Conservation (phyloP, 2,888 invertebrate species). For the Epirrhoe tristata region DNA sequence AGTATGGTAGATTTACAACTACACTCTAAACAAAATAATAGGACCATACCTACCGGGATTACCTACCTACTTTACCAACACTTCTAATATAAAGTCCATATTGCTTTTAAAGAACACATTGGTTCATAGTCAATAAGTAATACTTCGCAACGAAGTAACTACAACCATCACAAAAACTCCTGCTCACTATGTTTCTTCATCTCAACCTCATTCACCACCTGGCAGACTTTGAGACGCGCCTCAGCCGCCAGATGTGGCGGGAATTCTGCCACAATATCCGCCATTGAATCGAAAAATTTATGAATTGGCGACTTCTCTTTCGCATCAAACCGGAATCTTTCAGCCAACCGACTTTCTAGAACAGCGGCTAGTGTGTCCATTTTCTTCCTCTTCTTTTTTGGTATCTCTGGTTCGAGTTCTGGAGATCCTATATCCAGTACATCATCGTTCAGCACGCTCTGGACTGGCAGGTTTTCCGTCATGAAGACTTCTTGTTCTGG, state of each 20-base stretch:
- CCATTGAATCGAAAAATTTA: conserved; percentile 41
- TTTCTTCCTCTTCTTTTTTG: conserved; percentile 25
- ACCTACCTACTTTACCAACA: not conserved
- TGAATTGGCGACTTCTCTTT: conserved; percentile 23
- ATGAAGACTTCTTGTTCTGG: conserved; percentile 6
- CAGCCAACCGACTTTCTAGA: conserved; percentile 20
- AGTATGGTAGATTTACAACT: too few species aligned
- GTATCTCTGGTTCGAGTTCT: conserved; percentile 5
- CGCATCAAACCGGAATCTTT: conserved; percentile 23
- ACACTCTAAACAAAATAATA: too few species aligned
- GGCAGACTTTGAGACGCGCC: conserved; percentile 31
- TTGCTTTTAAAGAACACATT: not conserved
- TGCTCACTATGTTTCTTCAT: conserved; percentile 24
- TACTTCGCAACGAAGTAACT: conserved; percentile 10
- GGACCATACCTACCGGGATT: not conserved
- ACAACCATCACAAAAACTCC: conserved; percentile 23
- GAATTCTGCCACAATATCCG: conserved; percentile 37
- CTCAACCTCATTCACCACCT: conserved; percentile 34
- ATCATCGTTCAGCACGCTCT: conserved; percentile 12
- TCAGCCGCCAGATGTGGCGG: conserved; percentile 37
- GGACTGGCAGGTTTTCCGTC: conserved; percentile 19
- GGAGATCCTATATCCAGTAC: conserved; percentile 9
- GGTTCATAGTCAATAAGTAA: not conserved
- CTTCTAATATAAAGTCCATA: not conserved
- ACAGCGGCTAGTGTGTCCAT: conserved; percentile 22